Evolutionary conservation across 2,888 invertebrate species (phyloP), one percentile per base, ranked within the genome.

Genomic region (Noctuana brunneofusca): DNA sequence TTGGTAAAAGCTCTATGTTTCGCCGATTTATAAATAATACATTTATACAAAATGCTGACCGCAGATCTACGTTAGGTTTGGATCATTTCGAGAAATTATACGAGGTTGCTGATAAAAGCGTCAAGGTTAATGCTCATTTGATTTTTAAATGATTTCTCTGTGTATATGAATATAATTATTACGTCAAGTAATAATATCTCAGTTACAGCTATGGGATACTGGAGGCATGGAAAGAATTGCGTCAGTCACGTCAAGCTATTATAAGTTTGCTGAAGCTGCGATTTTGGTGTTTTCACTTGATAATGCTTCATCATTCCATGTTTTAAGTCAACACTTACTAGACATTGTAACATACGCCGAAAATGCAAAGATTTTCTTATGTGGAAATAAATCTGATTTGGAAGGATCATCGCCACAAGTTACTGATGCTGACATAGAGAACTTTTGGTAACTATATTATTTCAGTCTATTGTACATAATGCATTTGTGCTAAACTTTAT

Each of bases 221-320:
- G 98, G 98, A 70, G 98, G 98, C 54, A 97, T 98, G 97, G 98
- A 98, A 86, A 93, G 98, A 73, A 97, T 98, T 67, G 98, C 98
- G 50, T 97, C 97, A 2, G 96, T 98, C 18, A 98, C 98, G 11
- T 97, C 97, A 27, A 97, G 97, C 79, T 98, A 98, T 82, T 98
- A 98, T 83, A 98, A 98, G 87, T 97, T 97, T 89, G 97, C 98
- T 2, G 97, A 98, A 82, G 98, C 97, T 65, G 98, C 98, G 64
- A 95, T 98, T 73, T 91, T 98, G 67, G 97, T 98, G 5, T 98
- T 98, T 89, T 95, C 97, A 38, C 89, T 97, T 68, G 97, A 97
- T 79, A 97, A 97, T 90, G 95, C 96, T 8, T 96, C 98, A 38
- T 97, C 98, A 8, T 98, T 98, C 91, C 97, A 98, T 86, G 94